Conservation (phyloP, 2,888 invertebrate genomes). For the Lepidochrysops patricia region DNA sequence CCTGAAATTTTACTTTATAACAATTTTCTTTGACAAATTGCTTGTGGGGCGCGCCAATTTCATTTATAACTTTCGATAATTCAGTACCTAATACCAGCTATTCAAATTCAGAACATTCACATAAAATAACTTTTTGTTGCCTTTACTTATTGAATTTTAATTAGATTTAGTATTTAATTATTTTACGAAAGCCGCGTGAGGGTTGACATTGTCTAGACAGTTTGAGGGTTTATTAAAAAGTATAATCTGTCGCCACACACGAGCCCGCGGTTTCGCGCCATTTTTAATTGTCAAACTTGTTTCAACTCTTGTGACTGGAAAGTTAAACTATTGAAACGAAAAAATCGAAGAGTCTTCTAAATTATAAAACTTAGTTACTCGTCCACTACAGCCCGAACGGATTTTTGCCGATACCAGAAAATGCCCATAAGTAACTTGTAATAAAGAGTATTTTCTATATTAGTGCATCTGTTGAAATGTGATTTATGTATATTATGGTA, state of each 20-base stretch:
- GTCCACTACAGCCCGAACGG: too few relatives aligned
- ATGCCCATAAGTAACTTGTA: too few relatives aligned
- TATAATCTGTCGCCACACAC: slow-evolving; percentile 2
- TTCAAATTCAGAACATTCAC: not conserved
- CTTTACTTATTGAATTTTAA: not conserved
- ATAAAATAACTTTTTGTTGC: not conserved
- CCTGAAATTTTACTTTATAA: not conserved
- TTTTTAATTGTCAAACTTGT: not conserved
- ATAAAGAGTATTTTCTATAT: too few relatives aligned
- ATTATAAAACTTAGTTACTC: not conserved
- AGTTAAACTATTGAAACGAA: not conserved
- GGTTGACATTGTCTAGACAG: slow-evolving; percentile 4
- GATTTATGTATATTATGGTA: too few relatives aligned
- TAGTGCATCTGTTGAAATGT: too few relatives aligned
- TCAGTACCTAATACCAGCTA: too few relatives aligned
- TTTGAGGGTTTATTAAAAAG: slow-evolving; percentile 13
- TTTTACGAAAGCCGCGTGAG: not conserved
- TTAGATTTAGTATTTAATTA: not conserved
- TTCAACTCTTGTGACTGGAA: not conserved
- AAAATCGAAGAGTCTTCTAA: not conserved
- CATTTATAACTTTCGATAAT: not conserved
- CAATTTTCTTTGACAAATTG: not conserved
- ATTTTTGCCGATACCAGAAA: too few relatives aligned
- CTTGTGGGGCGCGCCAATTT: not conserved
- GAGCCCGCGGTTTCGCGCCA: not conserved